A percentile compares a stretch with the other conserved stretches of the same genome.
These are phyloP conservation scores for Acipenser oxyrinchus DNA, from an alignment of 2,797 vertebrate species.

Conservation along the genomic window DNA sequence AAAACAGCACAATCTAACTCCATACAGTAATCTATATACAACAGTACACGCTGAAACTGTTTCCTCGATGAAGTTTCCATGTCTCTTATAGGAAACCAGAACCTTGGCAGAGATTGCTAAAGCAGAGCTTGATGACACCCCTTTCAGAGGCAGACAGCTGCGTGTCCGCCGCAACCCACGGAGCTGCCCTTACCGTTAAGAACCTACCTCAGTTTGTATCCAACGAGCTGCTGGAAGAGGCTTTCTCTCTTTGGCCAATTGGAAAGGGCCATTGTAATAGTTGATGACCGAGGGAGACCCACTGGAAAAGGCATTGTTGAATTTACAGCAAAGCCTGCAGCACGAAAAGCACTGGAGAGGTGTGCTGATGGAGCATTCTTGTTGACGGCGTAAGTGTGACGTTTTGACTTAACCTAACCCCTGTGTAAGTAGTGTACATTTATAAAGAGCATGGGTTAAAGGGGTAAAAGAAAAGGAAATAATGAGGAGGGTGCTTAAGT, in stretches of 20 bases:
- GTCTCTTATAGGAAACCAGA: constrained; percentile 69
- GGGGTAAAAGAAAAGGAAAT: too few relatives aligned
- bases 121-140: constrained; percentile 86
- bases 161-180: constrained; percentile 87
- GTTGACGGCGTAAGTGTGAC: constrained; percentile 75
- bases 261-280: constrained; percentile 91
- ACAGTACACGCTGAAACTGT: too few relatives aligned
- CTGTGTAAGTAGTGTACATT: neutral
- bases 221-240: constrained; percentile 91
- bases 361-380: constrained; percentile 85
- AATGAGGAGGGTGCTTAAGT: too few relatives aligned
- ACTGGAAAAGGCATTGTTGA: constrained; percentile 95
- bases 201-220: constrained; percentile 92
- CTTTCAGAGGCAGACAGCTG: constrained; percentile 80
- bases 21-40: too few relatives aligned
- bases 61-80: too few relatives aligned
- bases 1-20: too few relatives aligned
- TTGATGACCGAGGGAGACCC: constrained; percentile 87
- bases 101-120: constrained; percentile 92
- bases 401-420: neutral
- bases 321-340: constrained; percentile 89
- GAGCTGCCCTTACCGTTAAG: constrained; percentile 79
- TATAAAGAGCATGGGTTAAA: neutral
- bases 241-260: constrained; percentile 90
- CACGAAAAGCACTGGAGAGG: constrained; percentile 88